Evolutionary conservation across 2,888 invertebrate genomes (phyloP).

Genomic region (Lasioglossum malachurum): DNA sequence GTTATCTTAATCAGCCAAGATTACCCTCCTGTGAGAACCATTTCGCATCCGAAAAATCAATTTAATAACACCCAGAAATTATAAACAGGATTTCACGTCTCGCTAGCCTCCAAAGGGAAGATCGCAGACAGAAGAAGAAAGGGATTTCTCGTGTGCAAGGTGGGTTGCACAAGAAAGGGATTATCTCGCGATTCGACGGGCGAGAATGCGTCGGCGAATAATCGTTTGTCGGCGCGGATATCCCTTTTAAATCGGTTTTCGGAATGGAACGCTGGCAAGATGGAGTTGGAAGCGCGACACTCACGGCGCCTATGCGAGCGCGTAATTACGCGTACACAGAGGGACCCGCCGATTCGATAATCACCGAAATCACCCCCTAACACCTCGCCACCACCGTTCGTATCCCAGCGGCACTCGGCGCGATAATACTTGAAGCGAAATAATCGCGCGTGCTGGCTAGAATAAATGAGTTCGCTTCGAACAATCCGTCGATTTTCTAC

Average conservation of each 20-base stretch:
- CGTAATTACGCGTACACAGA: conserved; percentile 35
- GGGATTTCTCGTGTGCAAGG: background rate
- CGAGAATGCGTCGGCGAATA: conserved; percentile 6
- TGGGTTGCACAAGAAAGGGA: conserved; percentile 2
- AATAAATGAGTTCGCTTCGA: background rate
- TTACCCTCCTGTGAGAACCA: background rate
- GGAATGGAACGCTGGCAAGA: background rate
- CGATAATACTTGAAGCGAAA: conserved; percentile 6
- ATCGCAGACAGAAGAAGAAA: background rate
- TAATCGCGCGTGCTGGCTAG: background rate
- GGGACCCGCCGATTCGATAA: conserved; percentile 23
- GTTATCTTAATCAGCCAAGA: background rate
- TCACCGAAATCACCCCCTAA: conserved; percentile 1
- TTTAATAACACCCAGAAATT: background rate
- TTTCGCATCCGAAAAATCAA: background rate
- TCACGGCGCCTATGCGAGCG: background rate
- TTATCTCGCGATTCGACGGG: background rate
- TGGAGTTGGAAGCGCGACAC: background rate
- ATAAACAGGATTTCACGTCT: background rate
- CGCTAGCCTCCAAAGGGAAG: background rate
- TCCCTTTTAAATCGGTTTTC: background rate
- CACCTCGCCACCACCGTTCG: background rate
- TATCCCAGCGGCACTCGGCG: background rate
- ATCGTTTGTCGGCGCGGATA: conserved; percentile 3
- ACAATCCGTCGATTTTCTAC: background rate